Evolutionary conservation across 2,113 vertebrate genomes (phyloP).

Genomic region (Panurus biarmicus): DNA sequence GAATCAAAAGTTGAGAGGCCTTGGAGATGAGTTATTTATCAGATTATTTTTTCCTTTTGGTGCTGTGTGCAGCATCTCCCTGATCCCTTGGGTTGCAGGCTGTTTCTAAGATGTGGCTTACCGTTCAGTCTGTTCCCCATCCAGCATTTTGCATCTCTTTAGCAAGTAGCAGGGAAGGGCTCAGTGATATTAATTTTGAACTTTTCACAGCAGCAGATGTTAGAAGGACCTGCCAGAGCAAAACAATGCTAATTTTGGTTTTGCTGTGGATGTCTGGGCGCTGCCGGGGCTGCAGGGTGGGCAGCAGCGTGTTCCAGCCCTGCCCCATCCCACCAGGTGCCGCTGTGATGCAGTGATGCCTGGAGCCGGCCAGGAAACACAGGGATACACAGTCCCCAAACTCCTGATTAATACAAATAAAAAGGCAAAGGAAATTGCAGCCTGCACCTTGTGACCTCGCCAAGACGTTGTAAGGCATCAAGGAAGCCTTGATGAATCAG

Average conservation of each 20-base stretch:
- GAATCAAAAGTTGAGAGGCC: conserved; percentile 1
- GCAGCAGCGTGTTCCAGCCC: background rate
- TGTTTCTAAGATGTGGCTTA: background rate
- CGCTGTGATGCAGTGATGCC: conserved; percentile 8
- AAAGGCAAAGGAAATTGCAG: conserved; percentile 34
- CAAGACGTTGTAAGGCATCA: background rate
- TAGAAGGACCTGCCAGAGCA: background rate
- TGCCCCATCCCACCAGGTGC: conserved; percentile 26
- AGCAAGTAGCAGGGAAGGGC: background rate
- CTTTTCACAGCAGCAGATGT: background rate
- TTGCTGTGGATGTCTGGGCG: background rate
- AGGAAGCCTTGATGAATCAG: conserved; percentile 22
- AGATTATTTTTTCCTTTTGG: background rate
- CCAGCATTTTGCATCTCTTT: background rate
- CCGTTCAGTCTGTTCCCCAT: background rate
- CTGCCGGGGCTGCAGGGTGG: background rate
- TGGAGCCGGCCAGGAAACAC: background rate
- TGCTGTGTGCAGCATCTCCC: background rate
- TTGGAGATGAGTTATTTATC: background rate
- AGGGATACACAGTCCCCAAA: background rate
- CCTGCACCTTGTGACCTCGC: conserved; percentile 36
- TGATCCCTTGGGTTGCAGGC: background rate
- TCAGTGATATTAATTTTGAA: background rate
- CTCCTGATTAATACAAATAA: conserved; percentile 23
- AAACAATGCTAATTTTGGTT: fast-evolving